These are phyloP conservation scores for Drosophila planitibia DNA, from an alignment of 2,888 invertebrate species.

Conservation along the genomic window DNA sequence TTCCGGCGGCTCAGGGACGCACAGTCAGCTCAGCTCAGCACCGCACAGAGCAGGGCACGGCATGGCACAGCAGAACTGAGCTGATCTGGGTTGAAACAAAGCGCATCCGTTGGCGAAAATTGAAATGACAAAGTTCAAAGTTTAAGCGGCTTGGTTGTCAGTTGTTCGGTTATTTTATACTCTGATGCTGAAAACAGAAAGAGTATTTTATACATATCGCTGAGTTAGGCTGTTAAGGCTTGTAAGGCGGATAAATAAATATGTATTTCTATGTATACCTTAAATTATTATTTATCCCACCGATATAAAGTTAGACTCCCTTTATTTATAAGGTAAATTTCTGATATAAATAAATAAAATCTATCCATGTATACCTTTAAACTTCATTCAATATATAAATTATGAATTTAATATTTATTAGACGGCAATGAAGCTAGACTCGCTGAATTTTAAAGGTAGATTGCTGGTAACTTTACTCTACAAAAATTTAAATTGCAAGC, in stretches of 20 bases:
- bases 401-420: background rate
- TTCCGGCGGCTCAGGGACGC: slow-evolving; percentile 74
- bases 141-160: slow-evolving; percentile 84
- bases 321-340: background rate
- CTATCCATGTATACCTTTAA: no score
- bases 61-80: slow-evolving; percentile 17
- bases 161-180: slow-evolving; percentile 38
- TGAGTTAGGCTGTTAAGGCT: background rate
- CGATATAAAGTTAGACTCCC: background rate
- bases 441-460: background rate
- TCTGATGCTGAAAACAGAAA: background rate
- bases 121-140: slow-evolving; percentile 85
- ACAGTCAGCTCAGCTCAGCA: slow-evolving; percentile 9
- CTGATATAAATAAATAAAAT: background rate
- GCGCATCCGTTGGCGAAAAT: slow-evolving; percentile 83
- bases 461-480: background rate
- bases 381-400: background rate
- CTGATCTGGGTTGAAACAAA: slow-evolving; percentile 71
- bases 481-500: background rate
- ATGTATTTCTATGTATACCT: background rate
- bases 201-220: background rate
- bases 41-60: slow-evolving; percentile 4
- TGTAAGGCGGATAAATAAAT: background rate
- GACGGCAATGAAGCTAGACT: background rate
- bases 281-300: background rate